These are phyloP conservation scores for Antechinus stuartii DNA, from an alignment of 2,113 vertebrate genomes.

Conservation along the genomic window DNA sequence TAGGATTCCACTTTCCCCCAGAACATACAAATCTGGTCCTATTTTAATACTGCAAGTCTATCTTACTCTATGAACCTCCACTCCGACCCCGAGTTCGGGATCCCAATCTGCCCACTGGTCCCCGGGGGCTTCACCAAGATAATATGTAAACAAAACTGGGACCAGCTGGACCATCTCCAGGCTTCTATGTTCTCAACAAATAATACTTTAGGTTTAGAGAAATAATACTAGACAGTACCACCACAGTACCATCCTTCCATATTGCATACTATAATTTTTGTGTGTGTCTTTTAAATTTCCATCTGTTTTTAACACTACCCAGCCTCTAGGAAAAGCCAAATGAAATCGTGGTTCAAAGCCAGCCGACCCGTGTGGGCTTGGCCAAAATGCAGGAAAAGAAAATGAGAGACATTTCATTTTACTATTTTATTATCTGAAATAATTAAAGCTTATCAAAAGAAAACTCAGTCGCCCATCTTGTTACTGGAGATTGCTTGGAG, in stretches of 20 bases:
- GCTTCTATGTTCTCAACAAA: conserved; percentile 53
- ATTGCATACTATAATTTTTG: neutral
- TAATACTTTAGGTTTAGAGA: conserved; percentile 73
- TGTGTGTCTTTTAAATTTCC: neutral
- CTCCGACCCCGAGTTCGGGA: neutral
- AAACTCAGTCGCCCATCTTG: neutral
- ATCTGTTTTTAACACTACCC: neutral
- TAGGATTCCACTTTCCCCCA: neutral
- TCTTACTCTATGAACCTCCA: neutral
- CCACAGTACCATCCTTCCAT: conserved; percentile 25
- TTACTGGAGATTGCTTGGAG: conserved; percentile 80
- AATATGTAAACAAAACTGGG: conserved; percentile 79
- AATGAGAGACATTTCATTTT: conserved; percentile 44
- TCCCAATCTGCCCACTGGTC: neutral
- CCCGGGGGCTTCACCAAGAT: conserved; percentile 27
- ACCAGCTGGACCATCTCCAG: neutral
- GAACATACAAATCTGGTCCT: neutral
- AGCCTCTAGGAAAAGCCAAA: neutral
- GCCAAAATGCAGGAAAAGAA: conserved; percentile 63
- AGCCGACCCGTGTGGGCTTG: neutral
- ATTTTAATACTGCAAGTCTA: conserved; percentile 70
- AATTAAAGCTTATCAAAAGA: conserved; percentile 50
- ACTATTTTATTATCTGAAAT: conserved; percentile 77
- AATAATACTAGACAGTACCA: conserved; percentile 51
- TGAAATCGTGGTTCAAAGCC: neutral